Evolutionary conservation across 2,888 invertebrate species (phyloP), one percentile per base, ranked within the genome.

Genomic region (Beris morrisii): DNA sequence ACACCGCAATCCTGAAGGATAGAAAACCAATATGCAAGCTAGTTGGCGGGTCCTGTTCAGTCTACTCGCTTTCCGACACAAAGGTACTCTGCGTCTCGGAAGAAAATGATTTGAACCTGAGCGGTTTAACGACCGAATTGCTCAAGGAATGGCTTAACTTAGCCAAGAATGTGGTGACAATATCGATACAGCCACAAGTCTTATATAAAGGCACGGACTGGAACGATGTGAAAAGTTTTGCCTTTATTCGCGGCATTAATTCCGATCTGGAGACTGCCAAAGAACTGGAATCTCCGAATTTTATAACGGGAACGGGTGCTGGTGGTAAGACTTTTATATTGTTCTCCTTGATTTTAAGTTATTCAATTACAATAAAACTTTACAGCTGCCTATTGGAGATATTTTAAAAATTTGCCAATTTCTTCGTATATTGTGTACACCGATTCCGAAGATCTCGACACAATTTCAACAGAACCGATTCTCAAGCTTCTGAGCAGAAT

Each of bases 181-280:
- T 80, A 4, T 78, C 77, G 0, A 67, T 80, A 1, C 78, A 78
- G 46, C 72, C 77, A 0, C 78, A 78, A 70, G 73, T 77, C 3
- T 77, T 79, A 3, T 80, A 75, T 53, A 80, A 80, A 67, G 77
- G 76, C 56, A 78, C 78, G 64, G 73, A 76, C 54, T 73, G 78
- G 28, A 70, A 70, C 5, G 70, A 70, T 11, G 72, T 75, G n/a
- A 70, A 71, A 12, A 74, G 75, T 53, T 73, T 76, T 22, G 74
- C 77, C 4, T 77, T 80, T 46, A 65, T 78, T 3, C 73, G 76
- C 9, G 74, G 73, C 1, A 73, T 80, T 1, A 76, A 76, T 5
- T 73, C 74, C 0, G 61, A 70, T 7, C 15, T 69, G 4, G 65
- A 71, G 12, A 69, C 72, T 43, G 59, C 75, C 0, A 66, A 71